Evolutionary conservation across 1,140 invertebrate genomes (phyloP).

Genomic region (Zaprionus lachaisei): DNA sequence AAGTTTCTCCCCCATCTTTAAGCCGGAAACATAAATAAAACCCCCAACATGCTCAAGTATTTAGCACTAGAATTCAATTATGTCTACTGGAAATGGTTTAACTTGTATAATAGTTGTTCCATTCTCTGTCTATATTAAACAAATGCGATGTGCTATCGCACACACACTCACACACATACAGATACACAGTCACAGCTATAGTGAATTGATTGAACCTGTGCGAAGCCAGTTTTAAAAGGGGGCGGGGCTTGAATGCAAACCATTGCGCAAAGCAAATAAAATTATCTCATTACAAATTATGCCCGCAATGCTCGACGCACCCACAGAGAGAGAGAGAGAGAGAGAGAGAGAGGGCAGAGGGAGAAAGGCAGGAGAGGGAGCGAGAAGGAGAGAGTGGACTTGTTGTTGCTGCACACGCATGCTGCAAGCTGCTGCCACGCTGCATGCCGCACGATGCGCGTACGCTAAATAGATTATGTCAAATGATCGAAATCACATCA

Average conservation of each 20-base stretch:
- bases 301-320: slow-evolving; percentile 52
- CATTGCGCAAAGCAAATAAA: slow-evolving; percentile 80
- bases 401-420: no score
- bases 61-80: slow-evolving; percentile 43
- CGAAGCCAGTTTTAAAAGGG: not conserved
- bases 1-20: not conserved
- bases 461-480: slow-evolving; percentile 83
- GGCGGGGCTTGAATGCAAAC: slow-evolving; percentile 3
- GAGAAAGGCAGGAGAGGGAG: not conserved
- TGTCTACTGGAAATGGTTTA: slow-evolving; percentile 21
- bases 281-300: slow-evolving; percentile 83
- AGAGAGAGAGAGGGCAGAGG: not conserved
- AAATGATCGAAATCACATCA: slow-evolving; percentile 83
- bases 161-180: slow-evolving; percentile 1
- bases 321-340: not conserved
- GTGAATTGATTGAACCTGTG: not conserved
- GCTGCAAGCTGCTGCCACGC: slow-evolving; percentile 8
- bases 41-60: not conserved
- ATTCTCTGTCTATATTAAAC: slow-evolving; percentile 18
- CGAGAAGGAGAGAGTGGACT: not conserved
- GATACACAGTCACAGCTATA: not conserved
- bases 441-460: slow-evolving; percentile 30
- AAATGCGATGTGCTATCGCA: slow-evolving; percentile 23
- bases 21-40: not conserved
- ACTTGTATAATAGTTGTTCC: slow-evolving; percentile 22